phyloP scores from a whole-genome alignment of 2,797 vertebrate genomes.

The Orestias chungarensis region DNA sequence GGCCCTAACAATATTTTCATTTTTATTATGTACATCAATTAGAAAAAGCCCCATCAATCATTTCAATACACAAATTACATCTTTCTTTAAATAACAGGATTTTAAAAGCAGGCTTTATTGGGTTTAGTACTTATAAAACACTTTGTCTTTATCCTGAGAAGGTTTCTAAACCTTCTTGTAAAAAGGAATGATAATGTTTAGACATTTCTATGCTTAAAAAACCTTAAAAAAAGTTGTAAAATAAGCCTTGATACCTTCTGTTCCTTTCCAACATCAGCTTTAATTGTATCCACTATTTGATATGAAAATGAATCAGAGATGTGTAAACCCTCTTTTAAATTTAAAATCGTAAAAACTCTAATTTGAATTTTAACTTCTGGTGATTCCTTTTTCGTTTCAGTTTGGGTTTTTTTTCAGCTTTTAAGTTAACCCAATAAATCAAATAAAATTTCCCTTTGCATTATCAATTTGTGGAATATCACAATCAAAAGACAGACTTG shows the following conservation, averaged over 20 bases:
- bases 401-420: background rate
- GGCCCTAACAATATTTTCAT: background rate
- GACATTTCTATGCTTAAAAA: too few relatives aligned
- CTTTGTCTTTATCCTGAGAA: too few relatives aligned
- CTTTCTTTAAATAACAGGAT: background rate
- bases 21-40: background rate
- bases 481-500: background rate
- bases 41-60: background rate
- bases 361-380: too few relatives aligned
- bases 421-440: background rate
- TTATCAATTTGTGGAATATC: background rate
- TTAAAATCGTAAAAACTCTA: background rate
- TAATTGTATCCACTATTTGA: background rate
- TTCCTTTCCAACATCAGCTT: background rate
- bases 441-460: background rate
- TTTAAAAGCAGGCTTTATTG: background rate
- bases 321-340: background rate
- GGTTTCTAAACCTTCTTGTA: too few relatives aligned
- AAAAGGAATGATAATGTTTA: background rate
- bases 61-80: background rate
- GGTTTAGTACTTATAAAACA: too few relatives aligned
- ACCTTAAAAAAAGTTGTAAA: too few relatives aligned
- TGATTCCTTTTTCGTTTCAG: too few relatives aligned
- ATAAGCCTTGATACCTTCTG: background rate
- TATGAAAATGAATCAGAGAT: too few relatives aligned